A percentile compares a stretch with the other conserved stretches of the same genome.
Evolutionary conservation across 2,797 vertebrate genomes (phyloP).

Genomic region (Aselliscus stoliczkanus): DNA sequence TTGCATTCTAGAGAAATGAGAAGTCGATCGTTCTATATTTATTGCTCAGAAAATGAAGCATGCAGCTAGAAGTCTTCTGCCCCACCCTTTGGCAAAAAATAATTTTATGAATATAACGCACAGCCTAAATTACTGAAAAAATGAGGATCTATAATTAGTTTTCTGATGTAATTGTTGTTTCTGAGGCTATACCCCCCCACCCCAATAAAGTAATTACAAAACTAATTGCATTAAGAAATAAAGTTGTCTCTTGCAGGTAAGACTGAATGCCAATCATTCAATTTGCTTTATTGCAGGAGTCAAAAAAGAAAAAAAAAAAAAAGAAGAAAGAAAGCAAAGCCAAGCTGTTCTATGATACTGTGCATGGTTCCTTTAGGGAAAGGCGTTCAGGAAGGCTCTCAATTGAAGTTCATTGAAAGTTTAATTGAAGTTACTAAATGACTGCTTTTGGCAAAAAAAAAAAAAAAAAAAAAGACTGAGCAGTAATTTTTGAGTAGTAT

Average conservation of each 20-base stretch:
- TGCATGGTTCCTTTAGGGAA: constrained; percentile 1
- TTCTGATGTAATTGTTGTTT: constrained; percentile 28
- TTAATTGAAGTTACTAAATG: constrained; percentile 74
- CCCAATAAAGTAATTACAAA: constrained; percentile 32
- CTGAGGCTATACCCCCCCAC: neutral
- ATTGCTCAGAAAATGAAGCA: constrained; percentile 52
- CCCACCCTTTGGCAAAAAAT: neutral
- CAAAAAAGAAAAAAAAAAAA: neutral
- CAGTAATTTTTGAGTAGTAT: constrained; percentile 28
- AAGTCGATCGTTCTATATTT: constrained; percentile 46
- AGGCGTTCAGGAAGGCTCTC: constrained; percentile 10
- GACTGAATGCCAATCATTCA: neutral
- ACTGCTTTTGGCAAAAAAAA: constrained; percentile 47
- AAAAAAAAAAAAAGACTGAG: constrained; percentile 10
- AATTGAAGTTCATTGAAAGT: constrained; percentile 65
- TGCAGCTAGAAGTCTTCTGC: neutral
- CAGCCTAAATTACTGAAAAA: constrained; percentile 21
- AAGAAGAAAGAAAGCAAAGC: too few species aligned
- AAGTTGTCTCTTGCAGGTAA: neutral
- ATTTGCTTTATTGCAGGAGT: neutral
- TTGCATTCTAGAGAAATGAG: constrained; percentile 14
- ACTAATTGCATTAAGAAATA: constrained; percentile 40
- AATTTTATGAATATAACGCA: constrained; percentile 60
- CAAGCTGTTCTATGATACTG: neutral
- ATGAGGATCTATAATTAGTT: constrained; percentile 44